Percentiles rank a stretch among this genome's conserved stretches.
Conservation (phyloP, 2,797 vertebrate species). For the Setipinna tenuifilis region DNA sequence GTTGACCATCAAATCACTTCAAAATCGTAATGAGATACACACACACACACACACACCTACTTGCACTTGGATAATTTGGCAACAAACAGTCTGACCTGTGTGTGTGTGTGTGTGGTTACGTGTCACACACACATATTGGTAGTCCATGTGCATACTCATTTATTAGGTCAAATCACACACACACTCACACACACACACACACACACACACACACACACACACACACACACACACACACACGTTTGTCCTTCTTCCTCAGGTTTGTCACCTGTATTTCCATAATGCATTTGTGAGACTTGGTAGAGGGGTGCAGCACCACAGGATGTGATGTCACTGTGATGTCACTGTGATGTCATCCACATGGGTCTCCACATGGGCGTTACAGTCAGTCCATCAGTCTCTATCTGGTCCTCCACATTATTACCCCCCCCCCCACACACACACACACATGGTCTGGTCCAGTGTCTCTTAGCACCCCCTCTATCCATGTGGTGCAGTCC, state of each 20-base stretch:
- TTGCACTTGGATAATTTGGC: constrained; percentile 49
- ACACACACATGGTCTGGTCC: no score
- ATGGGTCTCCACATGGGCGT: no score
- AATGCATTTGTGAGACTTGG: not conserved
- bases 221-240: not conserved
- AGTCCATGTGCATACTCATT: no score
- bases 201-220: no score
- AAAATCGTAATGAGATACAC: not conserved
- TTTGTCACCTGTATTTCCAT: not conserved
- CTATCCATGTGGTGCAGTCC: constrained; percentile 48
- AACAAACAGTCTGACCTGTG: constrained; percentile 53
- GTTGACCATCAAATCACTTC: not conserved
- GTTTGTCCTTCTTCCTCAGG: not conserved
- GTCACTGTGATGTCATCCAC: no score
- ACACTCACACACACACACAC: no score
- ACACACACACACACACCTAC: not conserved
- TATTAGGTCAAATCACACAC: no score
- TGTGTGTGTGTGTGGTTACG: constrained; percentile 15
- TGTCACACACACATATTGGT: no score
- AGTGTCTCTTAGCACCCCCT: constrained; percentile 36
- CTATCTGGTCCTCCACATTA: no score
- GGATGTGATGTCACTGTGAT: not conserved
- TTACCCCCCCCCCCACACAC: no score
- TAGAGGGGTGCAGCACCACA: not conserved
- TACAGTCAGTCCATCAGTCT: no score